Evolutionary conservation across 2,888 invertebrate species (phyloP).

Genomic region (Agrochola circellaris): DNA sequence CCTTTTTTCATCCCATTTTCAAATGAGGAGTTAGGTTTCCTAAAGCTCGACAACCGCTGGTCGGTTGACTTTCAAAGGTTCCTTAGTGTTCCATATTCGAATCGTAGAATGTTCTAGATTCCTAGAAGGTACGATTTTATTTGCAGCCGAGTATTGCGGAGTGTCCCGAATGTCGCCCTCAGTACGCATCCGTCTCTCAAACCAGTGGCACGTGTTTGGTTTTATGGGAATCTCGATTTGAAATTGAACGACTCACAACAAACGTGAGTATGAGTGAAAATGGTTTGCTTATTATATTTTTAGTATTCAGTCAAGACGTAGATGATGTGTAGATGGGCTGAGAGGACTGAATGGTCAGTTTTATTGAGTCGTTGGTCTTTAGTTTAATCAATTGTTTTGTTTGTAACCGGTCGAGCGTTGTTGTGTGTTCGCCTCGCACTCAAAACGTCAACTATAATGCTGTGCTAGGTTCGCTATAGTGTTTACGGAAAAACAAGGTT

Average conservation of each 20-base stretch:
- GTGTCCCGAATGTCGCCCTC: slow-evolving; percentile 7
- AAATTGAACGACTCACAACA: slow-evolving; percentile 43
- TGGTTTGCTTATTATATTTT: slow-evolving; percentile 35
- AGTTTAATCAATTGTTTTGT: slow-evolving; percentile 22
- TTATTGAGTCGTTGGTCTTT: slow-evolving; percentile 1
- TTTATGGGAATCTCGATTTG: slow-evolving; percentile 34
- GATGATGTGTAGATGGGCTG: background rate
- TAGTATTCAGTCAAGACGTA: slow-evolving; percentile 4
- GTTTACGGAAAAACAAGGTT: slow-evolving; percentile 24
- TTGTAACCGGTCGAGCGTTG: slow-evolving; percentile 20
- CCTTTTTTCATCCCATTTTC: background rate
- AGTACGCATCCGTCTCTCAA: slow-evolving; percentile 63
- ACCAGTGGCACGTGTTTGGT: slow-evolving; percentile 48
- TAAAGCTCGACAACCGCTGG: slow-evolving; percentile 54
- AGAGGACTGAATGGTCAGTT: background rate
- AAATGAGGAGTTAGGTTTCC: slow-evolving; percentile 4
- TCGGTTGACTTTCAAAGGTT: slow-evolving; percentile 66
- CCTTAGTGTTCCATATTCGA: slow-evolving; percentile 71
- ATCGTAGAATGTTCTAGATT: slow-evolving; percentile 68
- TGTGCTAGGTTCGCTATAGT: slow-evolving; percentile 5
- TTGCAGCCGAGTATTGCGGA: slow-evolving; percentile 37
- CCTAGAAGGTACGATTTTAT: slow-evolving; percentile 65
- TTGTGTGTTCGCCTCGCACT: slow-evolving; percentile 11
- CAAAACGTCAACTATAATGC: slow-evolving; percentile 11
- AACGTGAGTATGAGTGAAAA: slow-evolving; percentile 56